These are phyloP conservation scores for Xestia xanthographa DNA, from an alignment of 2,888 invertebrate genomes.

Conservation along the genomic window DNA sequence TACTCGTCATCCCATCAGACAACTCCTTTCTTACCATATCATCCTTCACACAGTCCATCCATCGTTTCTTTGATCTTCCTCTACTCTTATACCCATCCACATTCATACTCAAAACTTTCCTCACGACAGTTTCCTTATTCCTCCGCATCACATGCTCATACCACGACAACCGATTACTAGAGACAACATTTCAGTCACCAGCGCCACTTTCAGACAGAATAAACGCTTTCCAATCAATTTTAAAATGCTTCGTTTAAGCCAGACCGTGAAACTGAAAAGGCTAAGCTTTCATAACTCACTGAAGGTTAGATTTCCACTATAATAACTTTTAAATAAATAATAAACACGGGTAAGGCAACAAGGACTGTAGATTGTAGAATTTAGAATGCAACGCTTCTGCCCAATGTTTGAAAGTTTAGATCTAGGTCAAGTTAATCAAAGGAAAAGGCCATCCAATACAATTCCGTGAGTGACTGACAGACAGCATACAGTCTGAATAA, in stretches of 20 bases:
- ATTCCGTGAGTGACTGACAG: background rate
- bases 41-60: too few relatives aligned
- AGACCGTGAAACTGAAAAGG: constrained; percentile 7
- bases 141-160: too few relatives aligned
- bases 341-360: background rate
- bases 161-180: too few relatives aligned
- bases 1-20: too few relatives aligned
- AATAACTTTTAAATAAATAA: constrained; percentile 17
- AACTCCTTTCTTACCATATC: too few relatives aligned
- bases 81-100: too few relatives aligned
- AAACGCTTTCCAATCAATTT: background rate
- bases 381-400: constrained; percentile 8
- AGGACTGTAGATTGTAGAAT: background rate
- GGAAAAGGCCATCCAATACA: background rate
- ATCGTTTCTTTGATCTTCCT: too few relatives aligned
- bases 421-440: background rate
- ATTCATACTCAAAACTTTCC: too few relatives aligned
- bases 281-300: background rate
- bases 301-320: background rate
- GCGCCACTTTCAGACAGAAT: background rate
- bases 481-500: background rate
- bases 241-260: constrained; percentile 1
- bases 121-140: too few relatives aligned
- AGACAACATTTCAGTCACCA: too few relatives aligned
- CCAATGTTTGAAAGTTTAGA: background rate